Evolutionary conservation across 2,113 vertebrate genomes (phyloP).

Genomic region (zebrafish (Danio rerio)): GRCz12tu NC_133189.1:22422001-22422500

Average conservation of each 20-base stretch:
- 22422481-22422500: conserved; percentile 17
- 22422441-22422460: conserved; percentile 18
- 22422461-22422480: conserved; percentile 23
- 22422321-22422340: neutral
- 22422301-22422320: neutral
- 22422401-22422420: conserved; percentile 1
- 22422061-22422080: conserved; percentile 2
- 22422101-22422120: conserved; percentile 4
- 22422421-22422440: neutral
- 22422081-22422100: conserved; percentile 21
- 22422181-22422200: neutral
- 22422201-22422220: neutral
- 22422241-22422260: neutral
- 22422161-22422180: neutral
- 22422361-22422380: neutral
- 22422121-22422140: neutral
- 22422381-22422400: neutral
- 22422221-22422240: neutral
- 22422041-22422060: neutral
- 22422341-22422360: neutral
- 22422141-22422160: neutral
- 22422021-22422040: conserved; percentile 33
- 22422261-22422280: neutral
- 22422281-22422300: neutral
- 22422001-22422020: conserved; percentile 16